Evolutionary conservation across 2,797 vertebrate genomes (phyloP), one percentile per base, ranked within the genome.

Genomic region (Sternarchorhynchus goeldii): DNA sequence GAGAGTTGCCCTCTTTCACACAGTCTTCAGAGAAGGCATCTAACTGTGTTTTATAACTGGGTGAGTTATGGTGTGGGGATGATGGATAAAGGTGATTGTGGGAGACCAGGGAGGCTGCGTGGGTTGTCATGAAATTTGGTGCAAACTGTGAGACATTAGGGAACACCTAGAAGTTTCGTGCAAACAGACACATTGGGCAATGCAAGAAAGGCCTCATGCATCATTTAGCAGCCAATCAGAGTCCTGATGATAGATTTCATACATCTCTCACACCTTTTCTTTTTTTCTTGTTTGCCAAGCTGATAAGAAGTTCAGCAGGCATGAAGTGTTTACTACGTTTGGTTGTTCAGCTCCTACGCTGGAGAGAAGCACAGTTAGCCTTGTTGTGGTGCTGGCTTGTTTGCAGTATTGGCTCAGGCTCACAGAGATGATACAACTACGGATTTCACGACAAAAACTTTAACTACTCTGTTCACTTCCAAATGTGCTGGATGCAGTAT

Each of bases 181-280:
- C 29, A 56, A 21, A 7, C n/a, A 18, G 59, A 67, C 75, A 64
- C 39, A 59, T 21, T 6, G 70, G 62, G 55, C 57, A 57, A 71
- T 66, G 60, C 31, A 73, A 72, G 78, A 65, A 65, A 62, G 57
- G 57, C 31, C 72, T 78, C 68, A 70, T 86, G 65, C 78, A 84
- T 84, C 74, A 83, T 86, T 84, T 62, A 84, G 66, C 17, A 58
- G 69, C 63, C 58, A 14, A 82, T 56, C 63, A 78, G 70, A 45
- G 69, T 75, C 67, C 36, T 29, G 25, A 68, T 79, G 68, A 68
- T 76, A 34, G 71, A 76, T 81, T 81, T 77, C 71, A 7, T 62
- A 67, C 73, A 81, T 72, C n/a, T 64, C 72, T 73, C 50, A 72
- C 75, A 78, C 66, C 63, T 82, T 85, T 84, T 78, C 71, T 50